Base-by-base conservation (phyloP, 2,113 vertebrate genomes). In the Thymallus thymallus region DNA sequence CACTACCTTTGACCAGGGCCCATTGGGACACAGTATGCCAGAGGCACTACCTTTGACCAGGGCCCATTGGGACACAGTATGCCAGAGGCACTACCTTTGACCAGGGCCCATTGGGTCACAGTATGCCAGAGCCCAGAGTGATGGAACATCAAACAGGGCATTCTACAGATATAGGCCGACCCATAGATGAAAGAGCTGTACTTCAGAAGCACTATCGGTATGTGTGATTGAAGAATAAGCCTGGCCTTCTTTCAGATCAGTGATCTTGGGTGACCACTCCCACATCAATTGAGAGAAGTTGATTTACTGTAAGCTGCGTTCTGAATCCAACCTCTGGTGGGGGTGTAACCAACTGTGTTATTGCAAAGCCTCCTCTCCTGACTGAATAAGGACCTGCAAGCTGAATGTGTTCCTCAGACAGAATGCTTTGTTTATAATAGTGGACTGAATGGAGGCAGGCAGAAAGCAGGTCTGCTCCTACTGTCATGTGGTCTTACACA, bases 321-420 rank as follows among this genome's bases (percentile, higher is more conserved):
- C 12, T 14, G 46, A 16, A 13, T 14, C 14, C 46, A 51, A 51
- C 46, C 46, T 51, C 46, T 51, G 46, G 3, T 16, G 3, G 14
- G 46, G 14, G 0, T 16, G 16, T 18, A 4, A 16, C 46, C 46
- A 16, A 51, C 22, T 3, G 2, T 71, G 30, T 48, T 76, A 72
- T 69, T 76, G 12, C 72, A 69, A 68, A 74, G 24, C 30, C 29
- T 30, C 61, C n/a, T 73, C 26, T 80, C 75, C 76, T 23, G 81
- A 68, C 83, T 86, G 77, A 84, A 85, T 75, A 86, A 82, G 84
- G 84, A 62, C 76, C 46, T 84, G 71, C 60, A 9, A 60, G 63
- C 26, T 30, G 7, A 7, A 66, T 16, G 24, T 51, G 16, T 32
- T n/a, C 45, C n/a, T 3, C 9, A 48, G 26, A 6, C 3, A 29